Evolutionary conservation across 1,140 invertebrate species (phyloP).

Genomic region (Chlorops oryzae): DNA sequence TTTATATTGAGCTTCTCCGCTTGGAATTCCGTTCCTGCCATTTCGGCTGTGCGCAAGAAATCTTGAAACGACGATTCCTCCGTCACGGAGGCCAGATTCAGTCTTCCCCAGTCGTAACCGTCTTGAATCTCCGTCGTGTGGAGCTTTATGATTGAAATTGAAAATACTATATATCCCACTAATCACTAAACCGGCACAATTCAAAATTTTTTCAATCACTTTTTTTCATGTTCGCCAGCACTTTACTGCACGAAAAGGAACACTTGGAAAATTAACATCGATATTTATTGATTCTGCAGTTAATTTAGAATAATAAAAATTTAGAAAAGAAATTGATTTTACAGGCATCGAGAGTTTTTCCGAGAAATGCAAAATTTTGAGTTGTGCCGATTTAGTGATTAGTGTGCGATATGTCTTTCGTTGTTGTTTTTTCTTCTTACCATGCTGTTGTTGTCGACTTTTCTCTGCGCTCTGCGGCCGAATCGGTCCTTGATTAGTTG

Average conservation of each 20-base stretch:
- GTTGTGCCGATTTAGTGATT: no score
- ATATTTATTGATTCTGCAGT: no score
- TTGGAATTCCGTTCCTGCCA: constrained; percentile 89
- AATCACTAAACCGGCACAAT: no score
- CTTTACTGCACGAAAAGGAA: neutral
- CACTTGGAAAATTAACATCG: neutral
- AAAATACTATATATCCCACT: constrained; percentile 10
- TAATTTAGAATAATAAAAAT: constrained; percentile 5
- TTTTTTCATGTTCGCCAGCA: neutral
- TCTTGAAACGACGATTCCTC: constrained; percentile 94
- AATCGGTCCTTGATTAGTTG: constrained; percentile 73
- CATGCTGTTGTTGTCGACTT: constrained; percentile 60
- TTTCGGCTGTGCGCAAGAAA: constrained; percentile 86
- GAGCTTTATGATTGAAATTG: constrained; percentile 54
- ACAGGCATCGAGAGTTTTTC: no score
- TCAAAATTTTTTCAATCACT: constrained; percentile 11
- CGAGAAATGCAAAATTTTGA: no score
- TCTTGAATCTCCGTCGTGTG: constrained; percentile 84
- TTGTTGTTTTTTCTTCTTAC: constrained; percentile 41
- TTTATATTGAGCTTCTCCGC: constrained; percentile 81
- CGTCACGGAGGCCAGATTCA: constrained; percentile 90
- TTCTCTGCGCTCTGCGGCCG: constrained; percentile 52
- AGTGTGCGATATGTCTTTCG: no score
- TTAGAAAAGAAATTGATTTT: no score
- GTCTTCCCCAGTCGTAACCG: constrained; percentile 81